A percentile compares a stretch with the other conserved stretches of the same genome.
These are phyloP conservation scores for Heliothis subflexa DNA, from an alignment of 1,140 invertebrate species.

Conservation along the genomic window DNA sequence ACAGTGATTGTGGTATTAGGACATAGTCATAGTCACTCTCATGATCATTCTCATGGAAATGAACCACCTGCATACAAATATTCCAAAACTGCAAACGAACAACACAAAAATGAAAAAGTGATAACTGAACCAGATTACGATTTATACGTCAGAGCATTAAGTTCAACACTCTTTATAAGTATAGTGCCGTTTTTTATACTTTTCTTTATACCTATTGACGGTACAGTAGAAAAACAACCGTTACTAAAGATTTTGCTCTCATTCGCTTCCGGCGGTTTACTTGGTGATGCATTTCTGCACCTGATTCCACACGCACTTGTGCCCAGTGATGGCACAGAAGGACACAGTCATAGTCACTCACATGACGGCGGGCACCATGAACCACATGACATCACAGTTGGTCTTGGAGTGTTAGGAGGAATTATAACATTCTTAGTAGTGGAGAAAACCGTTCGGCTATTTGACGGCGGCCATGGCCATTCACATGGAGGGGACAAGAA, in stretches of 20 bases:
- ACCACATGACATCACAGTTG: conserved; percentile 93
- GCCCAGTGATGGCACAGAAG: conserved; percentile 80
- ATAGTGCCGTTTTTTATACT: conserved; percentile 97
- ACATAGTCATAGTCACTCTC: conserved; percentile 77
- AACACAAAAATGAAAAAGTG: conserved; percentile 68
- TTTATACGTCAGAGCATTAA: conserved; percentile 93
- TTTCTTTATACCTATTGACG: conserved; percentile 97
- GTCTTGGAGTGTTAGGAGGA: conserved; percentile 96
- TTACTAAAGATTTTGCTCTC: conserved; percentile 95
- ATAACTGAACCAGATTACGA: conserved; percentile 77
- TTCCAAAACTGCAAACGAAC: conserved; percentile 90
- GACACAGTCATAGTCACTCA: conserved; percentile 88
- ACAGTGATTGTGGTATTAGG: conserved; percentile 60
- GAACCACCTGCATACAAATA: conserved; percentile 91
- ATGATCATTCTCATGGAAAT: conserved; percentile 75
- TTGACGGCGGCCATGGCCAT: conserved; percentile 93
- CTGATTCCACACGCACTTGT: conserved; percentile 97
- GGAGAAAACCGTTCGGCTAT: conserved; percentile 96
- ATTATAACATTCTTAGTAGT: conserved; percentile 96
- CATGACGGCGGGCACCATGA: conserved; percentile 83
- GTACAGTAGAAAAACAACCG: conserved; percentile 93
- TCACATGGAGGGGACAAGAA: conserved; percentile 83
- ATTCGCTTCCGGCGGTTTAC: conserved; percentile 97
- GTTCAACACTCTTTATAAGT: conserved; percentile 97
- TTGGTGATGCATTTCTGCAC: conserved; percentile 98